phyloP scores from a whole-genome alignment of 2,113 vertebrate species.

The Holacanthus passer region DNA sequence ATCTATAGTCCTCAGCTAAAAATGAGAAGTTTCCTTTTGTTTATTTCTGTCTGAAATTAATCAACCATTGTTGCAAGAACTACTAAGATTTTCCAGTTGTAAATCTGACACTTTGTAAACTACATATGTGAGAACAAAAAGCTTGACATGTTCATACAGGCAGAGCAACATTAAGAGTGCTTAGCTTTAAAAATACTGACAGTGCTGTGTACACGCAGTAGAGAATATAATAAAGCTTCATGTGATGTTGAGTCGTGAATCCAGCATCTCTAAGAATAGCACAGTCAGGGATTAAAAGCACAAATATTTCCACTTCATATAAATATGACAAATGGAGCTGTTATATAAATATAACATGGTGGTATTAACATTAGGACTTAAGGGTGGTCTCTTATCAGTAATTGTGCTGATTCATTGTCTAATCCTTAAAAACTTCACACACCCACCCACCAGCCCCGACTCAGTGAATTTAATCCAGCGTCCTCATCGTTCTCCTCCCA shows the following conservation, averaged over 20 bases:
- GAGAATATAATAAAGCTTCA: background rate
- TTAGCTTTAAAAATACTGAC: background rate
- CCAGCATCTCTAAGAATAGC: slow-evolving; percentile 42
- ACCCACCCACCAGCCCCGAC: slow-evolving; percentile 18
- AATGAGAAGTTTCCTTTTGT: too few relatives aligned
- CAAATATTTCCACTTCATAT: slow-evolving; percentile 35
- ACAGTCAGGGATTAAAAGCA: slow-evolving; percentile 30
- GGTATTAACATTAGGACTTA: slow-evolving; percentile 47
- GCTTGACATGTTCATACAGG: too few relatives aligned
- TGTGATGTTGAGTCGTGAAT: background rate
- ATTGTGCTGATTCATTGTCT: slow-evolving; percentile 55
- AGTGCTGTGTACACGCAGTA: background rate
- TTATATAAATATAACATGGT: slow-evolving; percentile 35
- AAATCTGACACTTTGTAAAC: background rate
- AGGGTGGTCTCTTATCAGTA: slow-evolving; percentile 49
- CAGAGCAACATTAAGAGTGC: background rate
- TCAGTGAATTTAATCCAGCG: slow-evolving; percentile 55
- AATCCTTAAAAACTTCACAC: slow-evolving; percentile 56
- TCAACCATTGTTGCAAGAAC: too few relatives aligned
- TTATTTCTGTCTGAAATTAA: too few relatives aligned
- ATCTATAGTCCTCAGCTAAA: too few relatives aligned
- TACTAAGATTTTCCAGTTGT: too few relatives aligned
- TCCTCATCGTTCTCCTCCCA: slow-evolving; percentile 2
- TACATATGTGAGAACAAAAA: too few relatives aligned
- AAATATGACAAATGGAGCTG: slow-evolving; percentile 38